Evolutionary conservation across 64 coral and sea anemone species (phyloP), one percentile per base, ranked within the genome.

Genomic region (Stichodactyla helianthus): DNA sequence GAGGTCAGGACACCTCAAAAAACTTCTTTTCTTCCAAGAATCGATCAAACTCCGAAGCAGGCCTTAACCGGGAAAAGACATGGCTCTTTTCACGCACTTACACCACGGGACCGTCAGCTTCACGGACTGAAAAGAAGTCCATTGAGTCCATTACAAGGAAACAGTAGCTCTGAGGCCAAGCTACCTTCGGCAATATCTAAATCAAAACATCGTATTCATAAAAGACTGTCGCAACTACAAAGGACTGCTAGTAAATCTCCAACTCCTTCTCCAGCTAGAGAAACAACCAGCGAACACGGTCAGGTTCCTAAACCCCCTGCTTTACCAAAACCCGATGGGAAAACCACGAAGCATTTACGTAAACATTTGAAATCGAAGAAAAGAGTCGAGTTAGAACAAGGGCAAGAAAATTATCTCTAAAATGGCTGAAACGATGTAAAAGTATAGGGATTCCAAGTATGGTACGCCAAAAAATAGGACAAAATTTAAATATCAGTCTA

Each of bases 11-110:
- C 27, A 50, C 22, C 54, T 54, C 44, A 84, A 51, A 84, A 35
- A 50, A 54, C 83, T 14, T 60, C 83, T 0, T 84, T 84, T 63
- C 55, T 84, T 31, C 83, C 83, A 60, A 84, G 53, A 63, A 84
- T 84, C 27, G 83, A 84, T 14, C 83, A 60, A 31, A 53, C 83
- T 50, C 27, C 83, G 28, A 55, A 84, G 59, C 83, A 84, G 18
- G 35, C 54, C 27, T 19, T 84, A 7, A 84, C 83, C 0, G 83
- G 83, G 2, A 6, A 50, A 10, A 84, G 61, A 84, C 59, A 84
- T 62, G 83, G 83, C 3, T 84, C 83, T 50, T 84, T 84, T 23
- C 83, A 84, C n/a, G 83, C 83, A 60, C 16, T 84, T 59, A 84
- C 83, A 2, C 83, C 44, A 27, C 35, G 52, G 25, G 82, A 84